Base-by-base conservation (phyloP, 1,140 invertebrate species). In the Agraylea sexmaculata region DNA sequence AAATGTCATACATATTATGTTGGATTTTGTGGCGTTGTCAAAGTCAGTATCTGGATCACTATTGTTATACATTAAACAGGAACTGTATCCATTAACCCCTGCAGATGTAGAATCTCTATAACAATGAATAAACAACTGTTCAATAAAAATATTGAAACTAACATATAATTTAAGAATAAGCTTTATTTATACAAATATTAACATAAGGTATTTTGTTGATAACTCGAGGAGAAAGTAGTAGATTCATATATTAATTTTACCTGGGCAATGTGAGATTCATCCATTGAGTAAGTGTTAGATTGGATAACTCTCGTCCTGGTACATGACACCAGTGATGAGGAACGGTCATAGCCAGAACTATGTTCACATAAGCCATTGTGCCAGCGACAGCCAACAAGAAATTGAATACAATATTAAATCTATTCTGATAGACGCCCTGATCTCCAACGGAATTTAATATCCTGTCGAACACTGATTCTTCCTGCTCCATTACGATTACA, bases 271-370 rank as follows among this genome's bases (percentile, higher is more conserved):
- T 69, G 3, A 68, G 40, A 3, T 53, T 47, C 29, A 62, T 65
- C 70, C 70, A 72, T 42, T 68, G 43, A 3, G 60, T 53, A 11
- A 62, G n/a, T 1, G 62, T 57, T 16, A 59, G 59, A 49, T 70
- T 69, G 2, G 64, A 59, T 2, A 51, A 50, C 2, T 49, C 39
- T 19, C 59, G 52, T 13, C 69, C 67, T 1, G 68, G 59, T 10
- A 72, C 67, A 21, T 59, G 53, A 43, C 71, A 74, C 70, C 70
- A 72, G 40, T 73, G 70, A 23, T 71, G 64, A 0, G 71, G 71
- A 40, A 65, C 56, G 11, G 63, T 58, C 19, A 72, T 51, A 2
- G 64, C 62, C 45, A 73, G 53, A 15, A 73, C 59, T 5, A 68
- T 55, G 40, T 68, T 71, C 52, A 68, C 60, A 40, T 63, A 64